These are phyloP conservation scores for Drosophila burlai DNA, from an alignment of 1,140 invertebrate species.

Conservation along the genomic window DNA sequence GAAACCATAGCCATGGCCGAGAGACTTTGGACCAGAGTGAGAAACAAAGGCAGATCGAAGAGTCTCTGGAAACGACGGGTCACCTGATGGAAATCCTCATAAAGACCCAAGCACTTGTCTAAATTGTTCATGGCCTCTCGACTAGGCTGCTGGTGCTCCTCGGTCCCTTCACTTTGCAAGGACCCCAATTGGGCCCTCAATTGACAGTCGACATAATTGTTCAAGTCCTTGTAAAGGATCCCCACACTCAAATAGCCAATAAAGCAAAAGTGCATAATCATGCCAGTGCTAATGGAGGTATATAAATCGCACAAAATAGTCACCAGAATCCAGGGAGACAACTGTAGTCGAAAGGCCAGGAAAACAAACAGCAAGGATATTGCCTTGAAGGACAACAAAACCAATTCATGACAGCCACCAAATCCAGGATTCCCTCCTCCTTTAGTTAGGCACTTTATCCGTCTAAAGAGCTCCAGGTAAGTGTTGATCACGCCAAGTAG, in stretches of 20 bases:
- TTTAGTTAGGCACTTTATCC: slow-evolving; percentile 6
- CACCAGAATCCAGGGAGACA: neutral
- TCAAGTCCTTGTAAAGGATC: slow-evolving; percentile 50
- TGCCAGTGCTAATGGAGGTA: slow-evolving; percentile 13
- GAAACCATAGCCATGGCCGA: slow-evolving; percentile 34
- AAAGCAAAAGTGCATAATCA: slow-evolving; percentile 47
- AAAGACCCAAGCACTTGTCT: slow-evolving; percentile 56
- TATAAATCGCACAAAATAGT: slow-evolving; percentile 18
- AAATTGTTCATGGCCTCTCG: neutral
- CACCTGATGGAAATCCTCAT: slow-evolving; percentile 50
- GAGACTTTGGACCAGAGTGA: slow-evolving; percentile 25
- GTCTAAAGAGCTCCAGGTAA: slow-evolving; percentile 35
- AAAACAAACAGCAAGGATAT: slow-evolving; percentile 25
- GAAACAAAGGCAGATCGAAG: slow-evolving; percentile 55
- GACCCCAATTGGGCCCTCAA: slow-evolving; percentile 23
- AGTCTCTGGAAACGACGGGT: slow-evolving; percentile 35
- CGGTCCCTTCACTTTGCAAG: neutral
- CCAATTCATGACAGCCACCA: slow-evolving; percentile 39
- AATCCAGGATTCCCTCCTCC: neutral
- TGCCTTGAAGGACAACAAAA: slow-evolving; percentile 26
- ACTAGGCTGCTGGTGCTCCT: neutral
- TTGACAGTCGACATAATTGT: slow-evolving; percentile 44
- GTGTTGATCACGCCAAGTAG: slow-evolving; percentile 33
- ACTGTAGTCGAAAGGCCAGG: neutral
- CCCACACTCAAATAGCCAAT: slow-evolving; percentile 61